Conservation (phyloP, 2,888 invertebrate genomes). For the Tethea ocularis region DNA sequence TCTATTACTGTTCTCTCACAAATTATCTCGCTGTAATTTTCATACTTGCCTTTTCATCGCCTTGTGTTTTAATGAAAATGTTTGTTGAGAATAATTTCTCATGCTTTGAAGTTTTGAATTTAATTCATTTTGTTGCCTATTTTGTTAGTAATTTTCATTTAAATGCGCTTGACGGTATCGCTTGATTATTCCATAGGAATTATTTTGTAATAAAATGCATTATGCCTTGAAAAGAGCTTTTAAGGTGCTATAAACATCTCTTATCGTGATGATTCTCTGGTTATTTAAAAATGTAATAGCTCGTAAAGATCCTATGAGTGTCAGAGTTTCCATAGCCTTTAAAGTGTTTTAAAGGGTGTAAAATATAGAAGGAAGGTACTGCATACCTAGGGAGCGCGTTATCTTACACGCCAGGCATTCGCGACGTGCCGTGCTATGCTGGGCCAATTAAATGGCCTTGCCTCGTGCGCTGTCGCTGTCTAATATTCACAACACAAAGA, state of each 20-base stretch:
- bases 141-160: slow-evolving; percentile 26
- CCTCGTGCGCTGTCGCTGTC: slow-evolving; percentile 21
- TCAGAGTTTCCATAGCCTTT: neutral
- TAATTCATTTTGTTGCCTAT: slow-evolving; percentile 26
- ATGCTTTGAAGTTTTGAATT: slow-evolving; percentile 22
- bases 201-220: slow-evolving; percentile 8
- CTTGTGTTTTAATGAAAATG: slow-evolving; percentile 34
- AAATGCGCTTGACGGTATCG: neutral
- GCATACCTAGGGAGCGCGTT: slow-evolving; percentile 34
- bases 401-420: slow-evolving; percentile 39
- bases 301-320: neutral
- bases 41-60: slow-evolving; percentile 36
- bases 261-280: neutral
- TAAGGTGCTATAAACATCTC: neutral
- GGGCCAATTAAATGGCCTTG: slow-evolving; percentile 53
- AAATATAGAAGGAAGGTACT: neutral
- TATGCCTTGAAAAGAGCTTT: neutral
- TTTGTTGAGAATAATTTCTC: slow-evolving; percentile 26
- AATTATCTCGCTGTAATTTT: slow-evolving; percentile 50
- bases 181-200: neutral
- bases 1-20: slow-evolving; percentile 47
- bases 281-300: neutral
- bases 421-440: slow-evolving; percentile 32
- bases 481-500: slow-evolving; percentile 22
- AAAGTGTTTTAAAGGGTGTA: neutral